phyloP scores from a whole-genome alignment of 2,797 vertebrate genomes.

The Mionectes olivaceus region DNA sequence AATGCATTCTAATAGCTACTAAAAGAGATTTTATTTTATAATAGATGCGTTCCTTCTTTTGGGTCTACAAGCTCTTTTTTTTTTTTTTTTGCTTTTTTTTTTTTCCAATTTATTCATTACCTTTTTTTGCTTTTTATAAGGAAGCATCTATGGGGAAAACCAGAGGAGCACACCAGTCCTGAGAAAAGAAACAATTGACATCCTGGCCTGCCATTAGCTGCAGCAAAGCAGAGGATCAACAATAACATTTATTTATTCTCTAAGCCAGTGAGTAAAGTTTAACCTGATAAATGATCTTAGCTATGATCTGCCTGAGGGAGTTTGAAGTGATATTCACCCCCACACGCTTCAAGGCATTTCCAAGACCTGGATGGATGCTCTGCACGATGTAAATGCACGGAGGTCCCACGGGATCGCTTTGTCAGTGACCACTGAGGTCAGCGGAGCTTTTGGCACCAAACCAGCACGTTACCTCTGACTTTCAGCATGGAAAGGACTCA shows the following conservation, averaged over 20 bases:
- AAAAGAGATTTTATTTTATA: conserved; percentile 78
- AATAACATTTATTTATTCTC: not conserved
- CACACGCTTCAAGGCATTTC: not conserved
- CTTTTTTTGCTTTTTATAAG: conserved; percentile 17
- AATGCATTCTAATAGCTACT: conserved; percentile 72
- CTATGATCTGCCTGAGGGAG: not conserved
- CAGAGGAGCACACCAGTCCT: conserved; percentile 6
- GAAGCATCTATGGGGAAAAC: conserved; percentile 1
- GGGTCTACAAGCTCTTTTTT: conserved; percentile 48
- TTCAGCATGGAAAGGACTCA: not conserved
- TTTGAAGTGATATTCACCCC: not conserved
- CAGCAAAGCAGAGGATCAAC: conserved; percentile 4
- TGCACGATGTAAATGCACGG: not conserved
- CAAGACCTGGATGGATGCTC: not conserved
- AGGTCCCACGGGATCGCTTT: not conserved
- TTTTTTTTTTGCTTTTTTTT: not conserved
- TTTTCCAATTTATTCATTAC: conserved; percentile 59
- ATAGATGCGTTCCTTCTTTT: conserved; percentile 70
- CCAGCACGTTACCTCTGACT: not conserved
- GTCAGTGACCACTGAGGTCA: not conserved
- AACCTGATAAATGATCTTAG: not conserved
- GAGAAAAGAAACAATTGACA: conserved; percentile 51
- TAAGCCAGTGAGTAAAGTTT: not conserved
- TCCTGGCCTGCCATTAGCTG: conserved; percentile 39
- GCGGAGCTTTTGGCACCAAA: not conserved